Evolutionary conservation across 2,888 invertebrate species (phyloP), one percentile per base, ranked within the genome.

Genomic region (Trilocha varians): DNA sequence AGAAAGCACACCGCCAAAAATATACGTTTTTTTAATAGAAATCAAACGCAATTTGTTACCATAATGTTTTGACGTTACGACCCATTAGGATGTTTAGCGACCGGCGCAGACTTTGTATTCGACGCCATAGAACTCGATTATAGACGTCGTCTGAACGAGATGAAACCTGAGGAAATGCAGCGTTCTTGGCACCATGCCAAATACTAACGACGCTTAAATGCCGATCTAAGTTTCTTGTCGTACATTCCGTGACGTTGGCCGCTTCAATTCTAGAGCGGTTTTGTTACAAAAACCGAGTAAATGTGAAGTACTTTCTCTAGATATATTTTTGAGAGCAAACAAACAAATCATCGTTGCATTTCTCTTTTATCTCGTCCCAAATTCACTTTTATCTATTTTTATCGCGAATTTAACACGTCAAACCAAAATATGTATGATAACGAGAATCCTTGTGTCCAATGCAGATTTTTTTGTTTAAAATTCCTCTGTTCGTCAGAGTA

Each of bases 341-440:
- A 25, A 25, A 25, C 25, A 25, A 25, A 25, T 2, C 25, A 1
- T 25, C 25, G 25, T 25, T 25, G 25, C 38, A 32, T 38, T 52
- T 52, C 46, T 50, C 16, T 16, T 33, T 41, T 43, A 46, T 47
- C 50, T 33, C 33, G 16, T 33, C 25, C 36, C 38, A 41, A 35
- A 43, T 46, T 42, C 17, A 38, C 11, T 37, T 38, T 25, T 25
- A 15, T 41, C 38, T 45, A 48, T 47, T 48, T 44, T 40, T 38
- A 25, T 25, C 25, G 11, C 25, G 25, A 9, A 6, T 25, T 25
- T 25, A 2, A 25, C 4, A 11, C 5, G 25, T 9, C 25, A 48
- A 48, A 36, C 39, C 32, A 37, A 42, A 43, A 25, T 25, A 25
- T 9, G 25, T 25, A 9, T 25, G 25, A 1, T 25, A 25, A 9